These are phyloP conservation scores for Embidobia sp. DNA, from an alignment of 2,888 invertebrate species.

Conservation along the genomic window DNA sequence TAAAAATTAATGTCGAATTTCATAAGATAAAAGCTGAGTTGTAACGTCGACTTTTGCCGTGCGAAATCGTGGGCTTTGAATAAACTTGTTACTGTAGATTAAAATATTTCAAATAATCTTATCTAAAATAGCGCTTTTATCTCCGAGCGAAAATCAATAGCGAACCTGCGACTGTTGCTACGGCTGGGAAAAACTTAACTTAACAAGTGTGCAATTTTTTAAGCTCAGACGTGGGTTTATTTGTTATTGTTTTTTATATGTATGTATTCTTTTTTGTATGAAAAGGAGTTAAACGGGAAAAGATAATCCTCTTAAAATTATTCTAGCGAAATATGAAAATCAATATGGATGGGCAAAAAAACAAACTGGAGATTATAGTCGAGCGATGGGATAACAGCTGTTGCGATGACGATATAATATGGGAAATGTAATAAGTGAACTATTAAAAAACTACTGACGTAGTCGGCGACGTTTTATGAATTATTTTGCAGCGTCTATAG, in stretches of 20 bases:
- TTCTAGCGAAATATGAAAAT: constrained; percentile 21
- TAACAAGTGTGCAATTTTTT: constrained; percentile 14
- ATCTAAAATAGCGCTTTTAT: constrained; percentile 12
- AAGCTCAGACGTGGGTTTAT: constrained; percentile 6
- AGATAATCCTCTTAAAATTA: constrained; percentile 37
- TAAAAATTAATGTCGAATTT: too few species aligned
- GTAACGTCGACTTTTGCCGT: too few species aligned
- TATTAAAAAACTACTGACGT: constrained; percentile 42
- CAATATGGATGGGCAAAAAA: constrained; percentile 15
- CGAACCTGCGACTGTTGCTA: constrained; percentile 5
- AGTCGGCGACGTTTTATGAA: constrained; percentile 9
- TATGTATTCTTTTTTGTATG: too few species aligned
- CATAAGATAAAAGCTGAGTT: too few species aligned
- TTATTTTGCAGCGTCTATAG: constrained; percentile 18
- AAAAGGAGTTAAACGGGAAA: not conserved
- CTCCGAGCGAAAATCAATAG: constrained; percentile 16
- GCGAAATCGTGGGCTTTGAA: too few species aligned
- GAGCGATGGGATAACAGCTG: constrained; percentile 24
- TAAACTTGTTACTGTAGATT: not conserved
- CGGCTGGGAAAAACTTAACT: constrained; percentile 22
- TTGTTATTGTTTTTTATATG: constrained; percentile 2
- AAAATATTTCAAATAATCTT: constrained; percentile 9
- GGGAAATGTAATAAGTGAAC: constrained; percentile 18
- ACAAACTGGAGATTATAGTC: constrained; percentile 21
- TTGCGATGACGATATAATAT: constrained; percentile 26